Percentiles rank a stretch among this genome's conserved stretches.
Conservation (phyloP, 2,113 vertebrate species). For the Rhadina sibilatrix region DNA sequence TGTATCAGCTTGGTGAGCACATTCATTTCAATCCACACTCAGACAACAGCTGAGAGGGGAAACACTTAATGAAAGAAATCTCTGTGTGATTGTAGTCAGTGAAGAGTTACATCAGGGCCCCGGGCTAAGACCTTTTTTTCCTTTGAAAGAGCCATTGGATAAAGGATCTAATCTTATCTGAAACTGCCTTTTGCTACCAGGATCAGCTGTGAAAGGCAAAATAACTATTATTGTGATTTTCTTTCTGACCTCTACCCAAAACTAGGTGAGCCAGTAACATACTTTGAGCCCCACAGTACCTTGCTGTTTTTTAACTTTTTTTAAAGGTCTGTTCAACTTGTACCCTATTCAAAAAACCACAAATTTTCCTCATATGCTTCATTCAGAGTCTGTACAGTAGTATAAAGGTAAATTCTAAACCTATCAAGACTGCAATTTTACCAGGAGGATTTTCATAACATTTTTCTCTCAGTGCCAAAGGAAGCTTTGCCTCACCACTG, state of each 20-base stretch:
- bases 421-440: not conserved
- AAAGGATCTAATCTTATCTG: not conserved
- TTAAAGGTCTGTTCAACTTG: not conserved
- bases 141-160: not conserved
- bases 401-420: not conserved
- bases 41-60: not conserved
- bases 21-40: not conserved
- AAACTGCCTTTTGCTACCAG: not conserved
- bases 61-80: not conserved
- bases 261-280: not conserved
- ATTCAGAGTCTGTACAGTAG: not conserved
- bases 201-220: not conserved
- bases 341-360: not conserved
- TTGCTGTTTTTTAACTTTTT: not conserved
- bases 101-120: not conserved
- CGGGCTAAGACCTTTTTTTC: not conserved
- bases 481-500: not conserved
- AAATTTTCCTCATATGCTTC: not conserved
- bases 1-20: not conserved
- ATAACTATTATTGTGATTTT: not conserved
- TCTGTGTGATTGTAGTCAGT: rapidly evolving
- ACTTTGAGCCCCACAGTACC: not conserved
- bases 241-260: not conserved
- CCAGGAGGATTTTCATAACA: not conserved
- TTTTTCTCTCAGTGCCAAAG: not conserved